Evolutionary conservation across 1,140 invertebrate genomes (phyloP).

Genomic region (Monochamus saltuarius): DNA sequence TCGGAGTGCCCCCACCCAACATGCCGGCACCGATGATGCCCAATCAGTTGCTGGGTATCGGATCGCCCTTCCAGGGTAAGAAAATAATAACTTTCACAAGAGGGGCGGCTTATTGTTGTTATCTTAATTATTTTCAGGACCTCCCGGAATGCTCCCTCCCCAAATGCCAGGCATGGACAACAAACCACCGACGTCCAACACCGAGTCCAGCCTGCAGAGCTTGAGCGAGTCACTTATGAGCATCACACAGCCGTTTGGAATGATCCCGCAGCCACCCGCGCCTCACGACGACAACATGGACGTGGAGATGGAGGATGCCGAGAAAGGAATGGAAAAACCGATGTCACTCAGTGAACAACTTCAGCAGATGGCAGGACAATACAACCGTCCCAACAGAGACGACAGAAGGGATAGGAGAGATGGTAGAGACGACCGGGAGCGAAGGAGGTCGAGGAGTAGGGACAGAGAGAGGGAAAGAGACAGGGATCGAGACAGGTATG

Average conservation of each 20-base stretch:
- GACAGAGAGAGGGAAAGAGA: conserved; percentile 29
- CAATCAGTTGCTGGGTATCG: conserved; percentile 53
- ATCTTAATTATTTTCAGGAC: conserved; percentile 21
- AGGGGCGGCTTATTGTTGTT: too few relatives aligned
- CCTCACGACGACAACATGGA: conserved; percentile 66
- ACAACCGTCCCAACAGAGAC: conserved; percentile 20
- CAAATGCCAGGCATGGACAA: conserved; percentile 11
- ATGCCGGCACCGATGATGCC: conserved; percentile 58
- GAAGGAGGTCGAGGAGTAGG: conserved; percentile 36
- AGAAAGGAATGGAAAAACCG: conserved; percentile 30
- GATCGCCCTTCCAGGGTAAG: conserved; percentile 45
- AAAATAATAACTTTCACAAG: not conserved
- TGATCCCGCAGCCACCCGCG: conserved; percentile 55
- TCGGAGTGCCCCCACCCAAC: conserved; percentile 66
- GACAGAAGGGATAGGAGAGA: conserved; percentile 39
- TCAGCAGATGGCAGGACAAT: not conserved
- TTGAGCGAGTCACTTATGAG: conserved; percentile 38
- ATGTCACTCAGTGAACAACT: conserved; percentile 1
- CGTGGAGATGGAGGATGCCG: conserved; percentile 63
- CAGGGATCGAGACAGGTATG: conserved; percentile 32
- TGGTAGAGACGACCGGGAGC: conserved; percentile 41
- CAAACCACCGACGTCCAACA: conserved; percentile 15
- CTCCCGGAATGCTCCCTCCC: conserved; percentile 57
- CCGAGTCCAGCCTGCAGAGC: conserved; percentile 33
- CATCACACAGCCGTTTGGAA: conserved; percentile 37